Conservation (phyloP, 2,113 vertebrate species). For the Strix uralensis region DNA sequence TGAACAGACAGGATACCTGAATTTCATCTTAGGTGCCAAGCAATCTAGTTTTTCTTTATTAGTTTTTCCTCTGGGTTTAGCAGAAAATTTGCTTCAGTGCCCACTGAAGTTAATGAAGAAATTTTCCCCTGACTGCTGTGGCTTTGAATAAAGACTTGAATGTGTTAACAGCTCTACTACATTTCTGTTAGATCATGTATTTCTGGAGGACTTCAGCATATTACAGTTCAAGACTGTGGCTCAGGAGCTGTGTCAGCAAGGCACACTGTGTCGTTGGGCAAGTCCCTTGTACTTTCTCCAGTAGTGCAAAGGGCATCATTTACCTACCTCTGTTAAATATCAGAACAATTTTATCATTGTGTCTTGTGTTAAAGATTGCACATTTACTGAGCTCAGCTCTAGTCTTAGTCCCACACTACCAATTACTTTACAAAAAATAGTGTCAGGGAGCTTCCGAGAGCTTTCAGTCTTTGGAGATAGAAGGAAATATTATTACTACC, state of each 20-base stretch:
- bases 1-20: background rate
- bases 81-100: background rate
- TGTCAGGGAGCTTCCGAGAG: background rate
- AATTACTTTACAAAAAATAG: background rate
- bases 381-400: background rate
- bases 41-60: background rate
- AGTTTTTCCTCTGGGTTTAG: background rate
- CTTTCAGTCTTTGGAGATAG: background rate
- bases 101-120: background rate
- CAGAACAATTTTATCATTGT: background rate
- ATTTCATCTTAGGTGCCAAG: background rate
- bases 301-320: background rate
- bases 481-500: background rate
- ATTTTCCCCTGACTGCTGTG: background rate
- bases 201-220: background rate
- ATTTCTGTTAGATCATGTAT: background rate
- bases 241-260: background rate
- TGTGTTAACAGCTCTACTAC: background rate
- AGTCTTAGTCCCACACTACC: background rate
- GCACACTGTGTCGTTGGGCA: background rate
- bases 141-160: background rate
- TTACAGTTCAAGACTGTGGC: background rate
- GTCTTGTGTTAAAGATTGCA: background rate
- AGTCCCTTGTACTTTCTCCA: background rate
- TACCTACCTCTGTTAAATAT: slow-evolving; percentile 24